Conservation (phyloP, 2,797 vertebrate species). For the Mus minutoides region DNA sequence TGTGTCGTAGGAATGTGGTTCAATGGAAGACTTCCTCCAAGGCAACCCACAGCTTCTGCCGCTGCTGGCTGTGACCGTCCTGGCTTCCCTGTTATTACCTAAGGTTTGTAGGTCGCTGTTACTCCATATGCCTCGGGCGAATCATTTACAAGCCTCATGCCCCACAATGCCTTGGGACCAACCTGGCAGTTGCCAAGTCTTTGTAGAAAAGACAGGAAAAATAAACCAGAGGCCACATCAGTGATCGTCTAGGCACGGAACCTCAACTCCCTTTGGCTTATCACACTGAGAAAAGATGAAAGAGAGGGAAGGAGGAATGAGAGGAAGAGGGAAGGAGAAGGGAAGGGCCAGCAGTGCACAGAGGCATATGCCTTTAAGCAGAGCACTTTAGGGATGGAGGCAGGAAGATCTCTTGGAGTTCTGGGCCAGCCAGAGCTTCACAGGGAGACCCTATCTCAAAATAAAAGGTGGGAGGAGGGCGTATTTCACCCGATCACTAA, state of each 20-base stretch:
- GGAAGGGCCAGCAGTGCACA: background rate
- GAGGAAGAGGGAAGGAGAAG: background rate
- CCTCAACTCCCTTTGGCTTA: background rate
- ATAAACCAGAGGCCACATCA: no score
- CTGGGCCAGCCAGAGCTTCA: background rate
- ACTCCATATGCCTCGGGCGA: slow-evolving; percentile 12
- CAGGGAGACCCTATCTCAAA: background rate
- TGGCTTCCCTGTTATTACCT: slow-evolving; percentile 27
- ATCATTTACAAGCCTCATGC: background rate
- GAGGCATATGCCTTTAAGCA: background rate
- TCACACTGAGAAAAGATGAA: background rate
- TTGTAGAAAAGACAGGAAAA: background rate
- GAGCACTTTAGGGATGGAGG: background rate
- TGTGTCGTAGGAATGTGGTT: slow-evolving; percentile 45
- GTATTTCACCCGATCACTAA: background rate
- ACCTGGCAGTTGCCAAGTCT: background rate
- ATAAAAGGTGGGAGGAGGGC: background rate
- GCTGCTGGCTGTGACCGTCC: background rate
- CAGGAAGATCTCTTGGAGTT: background rate
- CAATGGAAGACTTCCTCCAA: slow-evolving; percentile 49
- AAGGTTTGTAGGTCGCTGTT: background rate
- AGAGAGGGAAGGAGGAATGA: background rate
- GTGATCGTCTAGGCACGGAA: background rate
- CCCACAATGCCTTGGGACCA: background rate
- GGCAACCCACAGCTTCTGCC: background rate